Evolutionary conservation across 2,113 vertebrate genomes (phyloP).

Genomic region (Lepisosteus oculatus): DNA sequence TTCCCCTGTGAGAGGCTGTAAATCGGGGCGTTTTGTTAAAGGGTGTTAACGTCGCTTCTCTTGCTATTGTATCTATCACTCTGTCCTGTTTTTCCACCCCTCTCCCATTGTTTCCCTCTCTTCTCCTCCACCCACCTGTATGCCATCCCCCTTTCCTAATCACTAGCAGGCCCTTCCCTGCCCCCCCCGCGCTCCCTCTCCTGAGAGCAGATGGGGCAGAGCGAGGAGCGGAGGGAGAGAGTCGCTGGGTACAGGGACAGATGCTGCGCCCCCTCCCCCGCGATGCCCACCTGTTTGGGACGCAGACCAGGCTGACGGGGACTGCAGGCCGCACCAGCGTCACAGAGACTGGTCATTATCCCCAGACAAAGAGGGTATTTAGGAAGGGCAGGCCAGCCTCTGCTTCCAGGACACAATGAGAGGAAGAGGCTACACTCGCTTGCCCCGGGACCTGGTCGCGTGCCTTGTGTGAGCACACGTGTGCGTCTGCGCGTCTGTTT

Average conservation of each 20-base stretch:
- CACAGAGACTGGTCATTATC: conserved; percentile 58
- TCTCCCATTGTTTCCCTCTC: conserved; percentile 29
- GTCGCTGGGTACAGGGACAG: conserved; percentile 60
- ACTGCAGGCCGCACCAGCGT: conserved; percentile 61
- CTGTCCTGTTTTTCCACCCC: conserved; percentile 32
- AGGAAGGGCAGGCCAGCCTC: conserved; percentile 49
- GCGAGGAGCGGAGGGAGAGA: conserved; percentile 43
- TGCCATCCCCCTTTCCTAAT: conserved; percentile 37
- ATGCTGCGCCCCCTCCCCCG: conserved; percentile 44
- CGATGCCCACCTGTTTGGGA: conserved; percentile 63
- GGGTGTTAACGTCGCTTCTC: not conserved
- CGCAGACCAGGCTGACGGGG: conserved; percentile 49
- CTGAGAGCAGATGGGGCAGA: conserved; percentile 61
- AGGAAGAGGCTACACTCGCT: conserved; percentile 27
- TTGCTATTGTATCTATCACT: conserved; percentile 42
- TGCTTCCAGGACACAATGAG: conserved; percentile 34
- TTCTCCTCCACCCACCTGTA: conserved; percentile 39
- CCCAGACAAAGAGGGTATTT: conserved; percentile 66
- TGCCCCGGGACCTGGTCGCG: not conserved
- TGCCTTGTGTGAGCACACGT: conserved; percentile 15
- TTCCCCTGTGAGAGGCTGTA: conserved; percentile 11
- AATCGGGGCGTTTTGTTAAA: not conserved
- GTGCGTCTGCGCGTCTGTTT: conserved; percentile 1
- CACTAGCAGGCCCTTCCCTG: conserved; percentile 24
- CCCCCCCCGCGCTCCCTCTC: conserved; percentile 37